phyloP scores from a whole-genome alignment of 2,888 invertebrate genomes.

The Pseudococcus jackbeardsleyi region DNA sequence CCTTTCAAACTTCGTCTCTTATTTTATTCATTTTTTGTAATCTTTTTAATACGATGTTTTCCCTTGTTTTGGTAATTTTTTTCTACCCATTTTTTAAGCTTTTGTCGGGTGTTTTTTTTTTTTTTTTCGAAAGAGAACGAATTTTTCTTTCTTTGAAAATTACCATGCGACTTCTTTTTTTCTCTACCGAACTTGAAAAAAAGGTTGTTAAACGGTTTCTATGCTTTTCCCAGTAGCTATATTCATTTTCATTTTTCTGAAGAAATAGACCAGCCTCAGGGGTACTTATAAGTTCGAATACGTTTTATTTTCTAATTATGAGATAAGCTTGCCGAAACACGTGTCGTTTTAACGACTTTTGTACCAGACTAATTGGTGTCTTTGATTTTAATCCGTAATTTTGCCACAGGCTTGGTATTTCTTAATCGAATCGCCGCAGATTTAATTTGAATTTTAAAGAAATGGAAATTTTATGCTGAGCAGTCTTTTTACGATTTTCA shows the following conservation, averaged over 20 bases:
- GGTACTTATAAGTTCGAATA: background rate
- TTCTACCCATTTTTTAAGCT: background rate
- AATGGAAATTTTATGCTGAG: too few relatives aligned
- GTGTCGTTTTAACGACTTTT: conserved; percentile 9
- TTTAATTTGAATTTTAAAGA: too few relatives aligned
- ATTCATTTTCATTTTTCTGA: background rate
- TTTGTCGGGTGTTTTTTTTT: too few relatives aligned
- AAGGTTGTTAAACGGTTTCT: background rate
- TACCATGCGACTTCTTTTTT: background rate
- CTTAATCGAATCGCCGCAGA: background rate
- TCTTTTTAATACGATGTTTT: background rate
- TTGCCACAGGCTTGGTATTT: background rate
- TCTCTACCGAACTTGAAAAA: background rate
- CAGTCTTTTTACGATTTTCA: too few relatives aligned
- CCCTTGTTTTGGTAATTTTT: background rate
- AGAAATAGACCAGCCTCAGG: background rate
- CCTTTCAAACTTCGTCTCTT: background rate
- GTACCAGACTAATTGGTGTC: background rate
- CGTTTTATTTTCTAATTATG: conserved; percentile 27
- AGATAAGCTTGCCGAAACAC: conserved; percentile 17
- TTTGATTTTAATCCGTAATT: background rate
- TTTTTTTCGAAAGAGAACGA: too few relatives aligned
- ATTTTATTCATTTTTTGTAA: background rate
- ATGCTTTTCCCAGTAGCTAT: background rate
- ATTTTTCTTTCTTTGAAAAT: background rate